Evolutionary conservation across 2,888 invertebrate species (phyloP).

Genomic region (Junonia oenone): DNA sequence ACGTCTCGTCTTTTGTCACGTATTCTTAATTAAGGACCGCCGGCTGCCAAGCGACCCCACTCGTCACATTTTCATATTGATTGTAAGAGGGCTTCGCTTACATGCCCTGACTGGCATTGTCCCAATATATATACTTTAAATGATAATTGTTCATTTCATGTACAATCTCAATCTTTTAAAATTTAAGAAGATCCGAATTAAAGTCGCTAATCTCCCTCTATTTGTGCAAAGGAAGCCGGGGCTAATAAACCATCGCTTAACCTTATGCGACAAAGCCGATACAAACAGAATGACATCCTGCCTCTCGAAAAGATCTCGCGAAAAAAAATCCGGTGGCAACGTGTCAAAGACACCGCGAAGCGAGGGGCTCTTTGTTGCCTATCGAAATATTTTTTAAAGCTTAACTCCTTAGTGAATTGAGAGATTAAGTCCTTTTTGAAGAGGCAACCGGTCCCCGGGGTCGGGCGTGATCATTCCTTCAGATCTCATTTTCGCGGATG

Average conservation of each 20-base stretch:
- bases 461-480: conserved; percentile 75
- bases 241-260: conserved; percentile 78
- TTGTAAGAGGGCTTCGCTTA: conserved; percentile 54
- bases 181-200: conserved; percentile 46
- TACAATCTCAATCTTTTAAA: conserved; percentile 20
- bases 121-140: conserved; percentile 47
- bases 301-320: conserved; percentile 68
- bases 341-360: conserved; percentile 78
- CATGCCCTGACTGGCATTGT: conserved; percentile 42
- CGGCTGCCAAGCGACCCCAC: conserved; percentile 64
- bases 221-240: conserved; percentile 71
- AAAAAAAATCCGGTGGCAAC: conserved; percentile 74
- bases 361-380: conserved; percentile 73
- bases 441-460: conserved; percentile 81
- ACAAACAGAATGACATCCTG: conserved; percentile 78
- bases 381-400: conserved; percentile 77
- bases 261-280: conserved; percentile 76
- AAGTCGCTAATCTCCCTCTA: conserved; percentile 58
- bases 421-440: conserved; percentile 81
- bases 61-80: conserved; percentile 72
- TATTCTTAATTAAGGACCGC: conserved; percentile 78
- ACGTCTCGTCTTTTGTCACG: conserved; percentile 80
- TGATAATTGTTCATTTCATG: conserved; percentile 4
- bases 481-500: conserved; percentile 78
- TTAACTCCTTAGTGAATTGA: conserved; percentile 81